Evolutionary conservation across 1,140 invertebrate genomes (phyloP), one percentile per base, ranked within the genome.

Genomic region (Drosophila fuyamai): DNA sequence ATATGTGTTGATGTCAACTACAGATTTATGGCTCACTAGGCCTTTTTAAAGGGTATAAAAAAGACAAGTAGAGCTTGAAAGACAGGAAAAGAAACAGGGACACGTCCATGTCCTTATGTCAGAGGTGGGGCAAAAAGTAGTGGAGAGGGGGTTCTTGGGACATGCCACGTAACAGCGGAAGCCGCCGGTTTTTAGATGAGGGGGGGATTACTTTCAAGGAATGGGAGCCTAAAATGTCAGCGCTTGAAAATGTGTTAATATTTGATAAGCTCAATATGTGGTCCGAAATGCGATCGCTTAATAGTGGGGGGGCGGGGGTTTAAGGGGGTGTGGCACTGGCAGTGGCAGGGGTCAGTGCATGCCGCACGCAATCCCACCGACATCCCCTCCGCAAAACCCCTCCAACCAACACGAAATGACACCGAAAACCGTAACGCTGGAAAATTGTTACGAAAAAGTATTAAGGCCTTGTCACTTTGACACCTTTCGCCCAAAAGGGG

Each of bases 231-330:
- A 74, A 75, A 75, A 74, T 85, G 81, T 85, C 81, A 78, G 82
- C 82, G 82, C 82, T 81, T 51, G 82, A 67, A 79, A 85, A 90
- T 90, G 81, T 90, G 86, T 90, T 90, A 90, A 90, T 90, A 90
- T 90, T 90, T 90, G 79, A 90, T 90, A 85, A 90, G 76, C 85
- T 79, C 79, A 76, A 90, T 90, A 90, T 90, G 86, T 85, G 85
- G 83, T 88, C 83, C 65, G 65, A 68, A 68, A 66, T 65, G 65
- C 65, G 65, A 68, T 66, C 65, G 61, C 32, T 29, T n/a, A 66
- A 63, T 63, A 59, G 55, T 14, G 48, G 71, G 55, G 40, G 47
- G 23, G 23, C 23, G 36, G 36, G 36, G 10, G 10, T 12, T 12
- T 38, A 18, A 18, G 46, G 12, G 46, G 13, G 10, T 13, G 47